phyloP scores from a whole-genome alignment of 2,113 vertebrate species.

The Microcebus lehilahytsara region DNA sequence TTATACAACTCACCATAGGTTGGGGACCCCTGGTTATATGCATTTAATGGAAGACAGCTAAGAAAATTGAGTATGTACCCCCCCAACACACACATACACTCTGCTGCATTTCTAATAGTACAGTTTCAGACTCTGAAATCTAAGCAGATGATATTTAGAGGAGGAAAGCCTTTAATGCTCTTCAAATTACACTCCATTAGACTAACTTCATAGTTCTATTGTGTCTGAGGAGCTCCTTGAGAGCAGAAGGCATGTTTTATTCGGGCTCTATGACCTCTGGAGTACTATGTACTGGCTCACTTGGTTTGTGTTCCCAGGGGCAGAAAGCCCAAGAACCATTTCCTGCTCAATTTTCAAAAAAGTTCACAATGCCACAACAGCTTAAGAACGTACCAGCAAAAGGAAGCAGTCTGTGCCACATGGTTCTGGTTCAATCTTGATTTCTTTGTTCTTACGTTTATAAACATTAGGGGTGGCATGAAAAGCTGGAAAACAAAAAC shows the following conservation, averaged over 20 bases:
- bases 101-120: background rate
- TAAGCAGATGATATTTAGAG: background rate
- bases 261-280: background rate
- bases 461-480: slow-evolving; percentile 97
- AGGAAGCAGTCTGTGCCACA: slow-evolving; percentile 97
- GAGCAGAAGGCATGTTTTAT: background rate
- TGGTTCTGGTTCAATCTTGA: slow-evolving; percentile 95
- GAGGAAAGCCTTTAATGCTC: background rate
- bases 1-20: no score
- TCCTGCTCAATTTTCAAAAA: slow-evolving; percentile 7
- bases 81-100: background rate
- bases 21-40: background rate
- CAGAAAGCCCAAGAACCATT: background rate
- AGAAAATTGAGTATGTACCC: background rate
- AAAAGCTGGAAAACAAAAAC: slow-evolving; percentile 89
- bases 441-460: slow-evolving; percentile 97
- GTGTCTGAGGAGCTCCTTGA: background rate
- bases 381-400: slow-evolving; percentile 89
- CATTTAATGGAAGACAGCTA: background rate
- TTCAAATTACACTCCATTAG: background rate
- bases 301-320: background rate
- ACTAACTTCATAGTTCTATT: background rate
- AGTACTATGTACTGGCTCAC: background rate
- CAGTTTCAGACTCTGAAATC: background rate
- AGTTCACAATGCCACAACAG: background rate